Percentiles rank a stretch among this genome's conserved stretches.
Conservation (phyloP, 2,113 vertebrate genomes). For the Nothocercus nigrocapillus region DNA sequence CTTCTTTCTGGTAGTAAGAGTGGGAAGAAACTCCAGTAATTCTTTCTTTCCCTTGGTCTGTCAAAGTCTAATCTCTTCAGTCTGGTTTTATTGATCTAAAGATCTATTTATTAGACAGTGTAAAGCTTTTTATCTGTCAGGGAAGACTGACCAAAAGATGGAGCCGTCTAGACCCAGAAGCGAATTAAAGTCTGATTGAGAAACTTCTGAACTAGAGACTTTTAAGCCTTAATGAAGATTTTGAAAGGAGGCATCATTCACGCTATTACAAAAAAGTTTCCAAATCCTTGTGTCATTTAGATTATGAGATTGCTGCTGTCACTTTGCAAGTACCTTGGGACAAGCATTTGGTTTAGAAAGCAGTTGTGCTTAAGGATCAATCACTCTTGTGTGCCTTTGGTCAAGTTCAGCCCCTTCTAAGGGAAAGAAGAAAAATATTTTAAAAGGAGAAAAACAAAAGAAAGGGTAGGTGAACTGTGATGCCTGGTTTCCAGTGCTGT, state of each 20-base stretch:
- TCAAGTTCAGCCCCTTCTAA: not conserved
- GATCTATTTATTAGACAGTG: constrained; percentile 20
- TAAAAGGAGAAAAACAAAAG: not conserved
- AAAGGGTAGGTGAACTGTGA: not conserved
- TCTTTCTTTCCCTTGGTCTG: constrained; percentile 25
- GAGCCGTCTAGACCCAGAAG: not conserved
- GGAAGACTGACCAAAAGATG: constrained; percentile 22
- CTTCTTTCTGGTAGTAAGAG: constrained; percentile 5
- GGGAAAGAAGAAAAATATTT: not conserved
- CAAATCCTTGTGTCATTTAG: not conserved
- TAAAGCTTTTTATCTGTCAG: constrained; percentile 26
- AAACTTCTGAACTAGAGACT: not conserved
- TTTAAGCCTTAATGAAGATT: constrained; percentile 41
- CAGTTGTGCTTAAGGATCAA: not conserved
- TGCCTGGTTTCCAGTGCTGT: not conserved
- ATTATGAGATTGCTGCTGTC: not conserved
- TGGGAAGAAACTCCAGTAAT: not conserved
- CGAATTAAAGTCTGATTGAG: constrained; percentile 10
- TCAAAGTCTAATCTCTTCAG: not conserved
- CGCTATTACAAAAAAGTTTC: not conserved
- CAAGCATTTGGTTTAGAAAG: not conserved
- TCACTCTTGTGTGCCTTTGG: not conserved
- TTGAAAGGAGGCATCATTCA: not conserved
- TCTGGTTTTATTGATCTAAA: constrained; percentile 19
- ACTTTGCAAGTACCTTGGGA: not conserved